Evolutionary conservation across 2,888 invertebrate species (phyloP).

Genomic region (Morpho deidamia): DNA sequence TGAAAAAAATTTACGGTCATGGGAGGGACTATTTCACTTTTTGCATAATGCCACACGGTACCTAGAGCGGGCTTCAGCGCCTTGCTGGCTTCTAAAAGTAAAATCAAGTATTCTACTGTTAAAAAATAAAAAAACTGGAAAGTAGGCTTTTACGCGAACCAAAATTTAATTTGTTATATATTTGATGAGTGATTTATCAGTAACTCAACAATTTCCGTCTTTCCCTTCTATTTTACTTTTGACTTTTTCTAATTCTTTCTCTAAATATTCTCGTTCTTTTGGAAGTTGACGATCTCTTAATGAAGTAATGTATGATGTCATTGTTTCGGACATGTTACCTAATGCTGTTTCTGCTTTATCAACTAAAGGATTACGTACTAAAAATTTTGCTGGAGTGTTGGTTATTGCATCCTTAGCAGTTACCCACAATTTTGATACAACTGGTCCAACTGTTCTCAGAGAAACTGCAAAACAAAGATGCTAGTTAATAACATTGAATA

Average conservation of each 20-base stretch:
- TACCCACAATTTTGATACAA: slow-evolving; percentile 45
- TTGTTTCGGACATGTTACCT: slow-evolving; percentile 25
- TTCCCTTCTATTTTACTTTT: slow-evolving; percentile 12
- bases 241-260: slow-evolving; percentile 46
- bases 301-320: slow-evolving; percentile 35
- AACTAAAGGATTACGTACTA: slow-evolving; percentile 45
- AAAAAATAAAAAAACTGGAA: neutral
- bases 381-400: slow-evolving; percentile 38
- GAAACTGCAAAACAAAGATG: slow-evolving; percentile 64
- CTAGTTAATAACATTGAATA: slow-evolving; percentile 19
- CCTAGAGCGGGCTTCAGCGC: slow-evolving; percentile 33
- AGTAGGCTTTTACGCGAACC: neutral
- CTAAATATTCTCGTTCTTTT: slow-evolving; percentile 47
- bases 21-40: slow-evolving; percentile 62
- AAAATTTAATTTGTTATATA: neutral
- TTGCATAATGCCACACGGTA: slow-evolving; percentile 55
- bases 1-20: slow-evolving; percentile 40
- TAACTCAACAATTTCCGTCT: neutral
- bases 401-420: slow-evolving; percentile 37
- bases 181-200: no score
- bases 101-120: slow-evolving; percentile 4
- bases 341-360: slow-evolving; percentile 39
- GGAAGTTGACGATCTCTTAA: slow-evolving; percentile 44
- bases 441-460: slow-evolving; percentile 46
- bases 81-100: slow-evolving; percentile 45